Base-by-base conservation (phyloP, 1,140 invertebrate genomes). In the Calephelis nemesis region DNA sequence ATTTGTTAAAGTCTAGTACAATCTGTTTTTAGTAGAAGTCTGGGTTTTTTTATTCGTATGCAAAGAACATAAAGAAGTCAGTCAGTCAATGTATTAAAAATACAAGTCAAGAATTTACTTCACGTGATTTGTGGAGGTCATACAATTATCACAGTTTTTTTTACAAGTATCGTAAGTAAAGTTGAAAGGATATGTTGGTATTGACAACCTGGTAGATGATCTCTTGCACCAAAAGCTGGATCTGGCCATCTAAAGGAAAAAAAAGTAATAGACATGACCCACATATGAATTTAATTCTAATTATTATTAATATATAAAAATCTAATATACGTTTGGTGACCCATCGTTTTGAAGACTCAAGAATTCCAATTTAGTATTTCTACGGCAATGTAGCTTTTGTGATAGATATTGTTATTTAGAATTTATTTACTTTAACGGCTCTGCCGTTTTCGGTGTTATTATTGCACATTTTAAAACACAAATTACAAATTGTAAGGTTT, bases 381-480 rank as follows among this genome's bases (percentile, higher is more conserved):
- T 65, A 70, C 63, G 50, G 19, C 70, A 69, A 73, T 64, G 73
- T 78, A 77, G 69, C 74, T 84, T 87, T 85, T 86, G 84, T 88
- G 83, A 86, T 88, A 86, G 82, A 80, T 84, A 82, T 82, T 78
- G 76, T 87, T 85, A 78, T 76, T 82, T 83, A 80, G 72, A 77
- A 71, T 72, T 75, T 82, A 78, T 77, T 79, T 81, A 77, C 72
- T 74, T 72, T 80, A 72, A 62, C 69, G 66, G 54, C 50, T 67
- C 68, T 45, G 49, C 74, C 74, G 68, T 68, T 74, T 71, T 54
- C 45, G 15, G 62, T 60, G 47, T 68, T 73, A 47, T 15, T 52
- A 74, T 65, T 68, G 69, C 72, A 74, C 72, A 74, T 68, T 71
- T 62, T 68, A 63, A 74, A 67, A 74, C 72, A 74, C 72, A 74